Conservation (phyloP, 2,797 vertebrate genomes). For the Enteromius unitaeniatus region DNA sequence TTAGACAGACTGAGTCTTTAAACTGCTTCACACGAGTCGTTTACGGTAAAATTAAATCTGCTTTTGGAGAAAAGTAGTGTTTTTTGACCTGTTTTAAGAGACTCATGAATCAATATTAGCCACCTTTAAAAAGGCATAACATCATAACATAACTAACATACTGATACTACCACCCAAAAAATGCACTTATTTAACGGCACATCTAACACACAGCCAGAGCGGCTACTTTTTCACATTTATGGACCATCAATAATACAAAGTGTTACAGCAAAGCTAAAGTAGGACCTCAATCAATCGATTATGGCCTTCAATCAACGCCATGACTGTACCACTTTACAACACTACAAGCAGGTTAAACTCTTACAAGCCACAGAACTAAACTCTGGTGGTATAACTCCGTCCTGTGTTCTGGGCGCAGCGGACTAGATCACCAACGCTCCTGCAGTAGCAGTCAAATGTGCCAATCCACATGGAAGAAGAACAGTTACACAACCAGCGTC, state of each 20-base stretch:
- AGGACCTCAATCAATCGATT: conserved; percentile 3
- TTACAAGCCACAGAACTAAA: background rate
- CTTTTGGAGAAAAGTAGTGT: no score
- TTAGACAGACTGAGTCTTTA: no score
- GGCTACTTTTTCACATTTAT: background rate
- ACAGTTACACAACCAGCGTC: conserved; percentile 52
- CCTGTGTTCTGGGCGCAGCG: background rate
- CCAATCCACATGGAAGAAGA: conserved; percentile 28
- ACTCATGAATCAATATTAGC: no score
- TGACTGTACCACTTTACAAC: background rate
- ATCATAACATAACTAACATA: no score
- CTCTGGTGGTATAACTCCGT: background rate
- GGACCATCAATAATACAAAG: conserved; percentile 7
- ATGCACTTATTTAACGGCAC: background rate
- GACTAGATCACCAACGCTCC: conserved; percentile 8
- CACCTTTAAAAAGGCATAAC: no score
- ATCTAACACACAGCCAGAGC: background rate
- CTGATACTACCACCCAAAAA: background rate
- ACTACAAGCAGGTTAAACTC: background rate
- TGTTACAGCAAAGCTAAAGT: background rate
- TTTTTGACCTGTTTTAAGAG: no score
- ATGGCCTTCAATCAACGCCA: background rate
- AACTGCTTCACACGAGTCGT: no score
- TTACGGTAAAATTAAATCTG: no score
- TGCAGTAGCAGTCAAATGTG: conserved; percentile 23